A percentile compares a stretch with the other conserved stretches of the same genome.
These are phyloP conservation scores for Nomada ferruginata DNA, from an alignment of 2,888 invertebrate genomes.

Conservation along the genomic window DNA sequence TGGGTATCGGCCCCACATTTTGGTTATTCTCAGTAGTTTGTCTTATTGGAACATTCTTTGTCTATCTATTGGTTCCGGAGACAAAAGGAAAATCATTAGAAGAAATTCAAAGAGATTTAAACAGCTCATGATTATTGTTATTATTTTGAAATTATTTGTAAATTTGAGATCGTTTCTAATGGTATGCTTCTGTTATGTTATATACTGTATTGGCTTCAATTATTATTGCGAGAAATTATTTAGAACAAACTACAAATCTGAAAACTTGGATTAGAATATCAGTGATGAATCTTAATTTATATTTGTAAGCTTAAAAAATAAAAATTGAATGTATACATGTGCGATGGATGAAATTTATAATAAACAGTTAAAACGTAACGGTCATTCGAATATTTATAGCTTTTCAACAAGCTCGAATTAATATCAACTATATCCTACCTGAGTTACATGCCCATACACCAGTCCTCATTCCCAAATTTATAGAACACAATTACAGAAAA, in stretches of 20 bases:
- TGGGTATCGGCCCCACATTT: constrained; percentile 87
- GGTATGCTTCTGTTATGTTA: neutral
- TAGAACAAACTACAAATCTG: no score
- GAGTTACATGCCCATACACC: neutral
- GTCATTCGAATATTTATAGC: no score
- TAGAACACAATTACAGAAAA: neutral
- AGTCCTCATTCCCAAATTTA: neutral
- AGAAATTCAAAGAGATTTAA: constrained; percentile 84
- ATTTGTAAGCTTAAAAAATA: no score
- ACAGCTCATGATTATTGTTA: neutral
- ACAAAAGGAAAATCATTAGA: constrained; percentile 85
- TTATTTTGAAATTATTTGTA: neutral
- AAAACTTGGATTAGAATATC: no score
- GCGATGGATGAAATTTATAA: no score
- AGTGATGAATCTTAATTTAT: no score
- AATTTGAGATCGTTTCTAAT: neutral
- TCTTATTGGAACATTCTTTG: constrained; percentile 88
- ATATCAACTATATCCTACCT: neutral
- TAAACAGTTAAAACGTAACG: no score
- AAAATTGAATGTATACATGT: no score
- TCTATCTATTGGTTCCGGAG: constrained; percentile 88
- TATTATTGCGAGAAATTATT: no score
- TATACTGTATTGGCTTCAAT: no score
- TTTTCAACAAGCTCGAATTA: no score
- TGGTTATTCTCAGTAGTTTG: constrained; percentile 91